A percentile compares a stretch with the other conserved stretches of the same genome.
Evolutionary conservation across 2,797 vertebrate species (phyloP).

Genomic region (Molossus alvarezi): DNA sequence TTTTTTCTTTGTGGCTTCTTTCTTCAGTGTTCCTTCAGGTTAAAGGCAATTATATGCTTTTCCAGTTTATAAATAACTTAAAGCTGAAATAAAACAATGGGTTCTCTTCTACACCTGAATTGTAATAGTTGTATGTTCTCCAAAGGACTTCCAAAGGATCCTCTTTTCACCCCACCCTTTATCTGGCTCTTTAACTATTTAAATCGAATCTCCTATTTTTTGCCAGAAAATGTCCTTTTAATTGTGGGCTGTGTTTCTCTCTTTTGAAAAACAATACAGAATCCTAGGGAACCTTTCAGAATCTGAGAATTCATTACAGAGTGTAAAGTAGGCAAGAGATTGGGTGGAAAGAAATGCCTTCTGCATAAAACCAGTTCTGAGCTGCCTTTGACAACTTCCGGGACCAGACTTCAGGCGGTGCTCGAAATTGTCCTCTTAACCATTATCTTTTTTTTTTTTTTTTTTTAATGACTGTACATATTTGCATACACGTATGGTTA

Average conservation of each 20-base stretch:
- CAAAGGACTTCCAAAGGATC: not conserved
- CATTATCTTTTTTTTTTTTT: conserved; percentile 49
- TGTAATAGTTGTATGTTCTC: not conserved
- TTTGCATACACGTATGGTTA: conserved; percentile 69
- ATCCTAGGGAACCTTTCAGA: not conserved
- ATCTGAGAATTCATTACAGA: not conserved
- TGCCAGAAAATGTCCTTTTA: conserved; percentile 33
- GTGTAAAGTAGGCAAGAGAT: not conserved
- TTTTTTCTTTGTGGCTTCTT: conserved; percentile 36
- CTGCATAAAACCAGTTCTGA: not conserved
- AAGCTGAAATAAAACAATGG: not conserved
- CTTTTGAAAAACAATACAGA: conserved; percentile 43
- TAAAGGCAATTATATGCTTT: not conserved
- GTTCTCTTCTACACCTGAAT: not conserved
- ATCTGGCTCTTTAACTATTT: not conserved
- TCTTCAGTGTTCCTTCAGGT: not conserved
- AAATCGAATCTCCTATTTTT: not conserved
- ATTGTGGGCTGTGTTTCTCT: not conserved
- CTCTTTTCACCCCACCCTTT: not conserved
- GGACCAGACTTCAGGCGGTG: conserved; percentile 46
- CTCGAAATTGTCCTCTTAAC: conserved; percentile 42
- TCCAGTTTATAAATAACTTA: conserved; percentile 37
- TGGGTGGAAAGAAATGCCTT: not conserved
- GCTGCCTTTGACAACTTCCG: conserved; percentile 50
- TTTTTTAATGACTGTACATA: conserved; percentile 60